Conservation (phyloP, 1,140 invertebrate genomes). For the Drosophila tsacasi region DNA sequence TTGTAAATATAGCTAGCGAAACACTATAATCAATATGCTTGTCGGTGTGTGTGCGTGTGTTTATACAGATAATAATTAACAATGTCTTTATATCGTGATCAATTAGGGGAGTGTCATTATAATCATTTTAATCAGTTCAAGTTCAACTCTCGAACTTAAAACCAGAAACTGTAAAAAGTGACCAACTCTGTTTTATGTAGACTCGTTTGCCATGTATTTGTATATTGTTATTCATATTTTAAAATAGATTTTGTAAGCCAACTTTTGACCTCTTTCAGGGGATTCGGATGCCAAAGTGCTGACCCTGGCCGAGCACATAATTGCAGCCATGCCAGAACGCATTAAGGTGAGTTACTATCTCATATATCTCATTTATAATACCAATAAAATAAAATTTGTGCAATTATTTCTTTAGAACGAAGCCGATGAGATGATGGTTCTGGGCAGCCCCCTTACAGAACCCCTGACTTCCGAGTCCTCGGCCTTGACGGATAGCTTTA, state of each 20-base stretch:
- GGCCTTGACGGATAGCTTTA: slow-evolving; percentile 87
- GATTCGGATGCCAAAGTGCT: slow-evolving; percentile 96
- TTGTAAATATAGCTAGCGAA: slow-evolving; percentile 56
- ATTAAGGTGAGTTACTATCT: slow-evolving; percentile 91
- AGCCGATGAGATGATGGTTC: slow-evolving; percentile 84
- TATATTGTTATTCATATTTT: not conserved
- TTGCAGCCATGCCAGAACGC: slow-evolving; percentile 97
- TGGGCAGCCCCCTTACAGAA: slow-evolving; percentile 85
- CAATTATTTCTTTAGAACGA: slow-evolving; percentile 63
- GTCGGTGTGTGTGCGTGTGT: slow-evolving; percentile 49
- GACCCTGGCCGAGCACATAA: slow-evolving; percentile 98
- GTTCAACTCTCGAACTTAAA: slow-evolving; percentile 8
- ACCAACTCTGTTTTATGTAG: slow-evolving; percentile 33
- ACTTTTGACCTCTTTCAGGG: slow-evolving; percentile 87
- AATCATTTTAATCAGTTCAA: slow-evolving; percentile 5
- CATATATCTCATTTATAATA: not conserved
- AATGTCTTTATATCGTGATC: slow-evolving; percentile 25
- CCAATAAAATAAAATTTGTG: not conserved
- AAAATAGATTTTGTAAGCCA: not conserved
- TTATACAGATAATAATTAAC: slow-evolving; percentile 43
- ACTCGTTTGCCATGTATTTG: slow-evolving; percentile 60
- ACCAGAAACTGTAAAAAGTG: slow-evolving; percentile 23
- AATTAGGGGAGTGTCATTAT: slow-evolving; percentile 26
- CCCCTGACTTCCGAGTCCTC: slow-evolving; percentile 83
- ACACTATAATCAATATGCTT: slow-evolving; percentile 56